phyloP scores from a whole-genome alignment of 2,113 vertebrate species.

The Fregata magnificens region DNA sequence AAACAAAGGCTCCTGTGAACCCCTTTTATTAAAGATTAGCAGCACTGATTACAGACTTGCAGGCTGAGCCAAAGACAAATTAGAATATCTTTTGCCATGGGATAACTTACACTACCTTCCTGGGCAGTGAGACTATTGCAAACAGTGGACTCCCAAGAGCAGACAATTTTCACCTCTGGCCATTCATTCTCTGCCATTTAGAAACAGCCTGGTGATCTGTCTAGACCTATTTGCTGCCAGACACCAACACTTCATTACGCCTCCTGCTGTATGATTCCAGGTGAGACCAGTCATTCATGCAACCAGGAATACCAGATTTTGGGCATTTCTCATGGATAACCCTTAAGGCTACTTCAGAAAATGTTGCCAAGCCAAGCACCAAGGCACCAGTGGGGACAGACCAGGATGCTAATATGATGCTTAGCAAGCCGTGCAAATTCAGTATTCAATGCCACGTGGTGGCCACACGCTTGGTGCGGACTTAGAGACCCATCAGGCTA shows the following conservation, averaged over 20 bases:
- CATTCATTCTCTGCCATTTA: neutral
- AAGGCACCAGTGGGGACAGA: neutral
- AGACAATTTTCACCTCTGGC: constrained; percentile 9
- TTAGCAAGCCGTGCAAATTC: neutral
- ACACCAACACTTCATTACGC: neutral
- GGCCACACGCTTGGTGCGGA: neutral
- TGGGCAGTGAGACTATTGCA: neutral
- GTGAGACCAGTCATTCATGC: neutral
- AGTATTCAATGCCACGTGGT: neutral
- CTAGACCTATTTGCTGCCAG: neutral
- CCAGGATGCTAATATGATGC: neutral
- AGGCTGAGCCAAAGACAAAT: constrained; percentile 31
- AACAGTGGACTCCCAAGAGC: neutral
- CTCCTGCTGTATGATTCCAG: neutral
- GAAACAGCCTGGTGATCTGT: neutral
- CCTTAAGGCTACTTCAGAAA: neutral
- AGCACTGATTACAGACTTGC: constrained; percentile 9
- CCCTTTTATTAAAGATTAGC: constrained; percentile 62
- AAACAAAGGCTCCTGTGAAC: constrained; percentile 58
- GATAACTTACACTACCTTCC: neutral
- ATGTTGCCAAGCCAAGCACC: neutral
- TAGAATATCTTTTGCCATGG: constrained; percentile 32
- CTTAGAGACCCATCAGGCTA: neutral
- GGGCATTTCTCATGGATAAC: neutral
- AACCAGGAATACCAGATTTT: neutral